Conservation (phyloP, 23 tunicate genomes). For the Botrylloides violaceus region DNA sequence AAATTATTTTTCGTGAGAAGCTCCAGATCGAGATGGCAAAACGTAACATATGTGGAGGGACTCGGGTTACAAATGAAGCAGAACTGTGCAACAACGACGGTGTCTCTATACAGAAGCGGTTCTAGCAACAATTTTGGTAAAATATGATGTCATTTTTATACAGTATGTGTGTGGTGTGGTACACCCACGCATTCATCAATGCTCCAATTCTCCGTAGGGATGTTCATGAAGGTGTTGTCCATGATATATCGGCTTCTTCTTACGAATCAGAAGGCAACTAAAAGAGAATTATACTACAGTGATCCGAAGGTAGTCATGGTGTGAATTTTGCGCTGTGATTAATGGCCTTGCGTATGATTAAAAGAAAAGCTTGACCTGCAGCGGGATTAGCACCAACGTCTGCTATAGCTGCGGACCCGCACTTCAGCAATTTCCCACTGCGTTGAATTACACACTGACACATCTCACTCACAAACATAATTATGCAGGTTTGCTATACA, state of each 20-base stretch:
- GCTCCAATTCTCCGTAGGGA: conserved; percentile 37
- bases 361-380: too few species aligned
- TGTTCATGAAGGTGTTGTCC: conserved; percentile 53
- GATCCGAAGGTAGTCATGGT: conserved; percentile 83
- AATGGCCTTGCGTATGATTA: too few species aligned
- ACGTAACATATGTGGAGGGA: conserved; percentile 43
- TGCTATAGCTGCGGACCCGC: too few species aligned
- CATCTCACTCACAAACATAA: too few species aligned
- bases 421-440: too few species aligned
- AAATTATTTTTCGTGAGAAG: conserved; percentile 4
- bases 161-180: neutral
- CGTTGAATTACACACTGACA: too few species aligned
- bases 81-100: conserved; percentile 24
- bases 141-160: neutral
- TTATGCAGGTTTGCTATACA: too few species aligned
- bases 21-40: conserved; percentile 47
- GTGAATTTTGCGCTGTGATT: too few species aligned
- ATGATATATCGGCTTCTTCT: conserved; percentile 69
- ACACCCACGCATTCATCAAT: too few species aligned
- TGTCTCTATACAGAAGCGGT: conserved; percentile 39
- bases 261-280: conserved; percentile 76
- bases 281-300: conserved; percentile 79
- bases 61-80: conserved; percentile 43
- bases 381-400: too few species aligned
- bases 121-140: conserved; percentile 78